These are phyloP conservation scores for Laothoe populi DNA, from an alignment of 2,888 invertebrate genomes.

Conservation along the genomic window DNA sequence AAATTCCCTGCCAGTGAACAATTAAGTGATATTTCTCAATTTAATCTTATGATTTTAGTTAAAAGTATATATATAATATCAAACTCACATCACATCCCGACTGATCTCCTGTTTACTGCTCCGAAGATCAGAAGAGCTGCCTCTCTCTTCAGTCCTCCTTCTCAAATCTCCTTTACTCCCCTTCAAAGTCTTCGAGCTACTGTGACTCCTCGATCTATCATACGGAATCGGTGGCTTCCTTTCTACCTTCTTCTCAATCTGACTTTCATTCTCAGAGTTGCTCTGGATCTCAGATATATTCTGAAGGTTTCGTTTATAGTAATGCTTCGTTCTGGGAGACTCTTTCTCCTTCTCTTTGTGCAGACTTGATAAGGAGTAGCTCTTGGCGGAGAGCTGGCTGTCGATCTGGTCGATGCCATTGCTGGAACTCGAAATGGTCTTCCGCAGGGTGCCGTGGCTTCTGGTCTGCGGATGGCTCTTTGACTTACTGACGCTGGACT, in stretches of 20 bases:
- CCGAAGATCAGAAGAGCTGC: slow-evolving; percentile 67
- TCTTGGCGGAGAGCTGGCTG: slow-evolving; percentile 66
- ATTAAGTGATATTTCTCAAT: too few species aligned
- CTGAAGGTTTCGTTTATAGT: slow-evolving; percentile 81
- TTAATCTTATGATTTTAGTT: neutral
- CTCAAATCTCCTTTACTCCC: slow-evolving; percentile 57
- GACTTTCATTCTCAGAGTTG: slow-evolving; percentile 74
- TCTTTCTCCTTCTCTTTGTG: slow-evolving; percentile 63
- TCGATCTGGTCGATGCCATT: slow-evolving; percentile 75
- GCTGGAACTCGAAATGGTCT: slow-evolving; percentile 76
- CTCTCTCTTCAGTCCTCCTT: slow-evolving; percentile 54
- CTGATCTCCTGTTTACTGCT: slow-evolving; percentile 72
- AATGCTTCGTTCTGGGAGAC: slow-evolving; percentile 63
- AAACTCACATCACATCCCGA: slow-evolving; percentile 71
- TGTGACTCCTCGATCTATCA: slow-evolving; percentile 75
- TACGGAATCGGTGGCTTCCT: slow-evolving; percentile 77
- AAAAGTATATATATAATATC: too few species aligned
- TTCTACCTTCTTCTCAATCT: slow-evolving; percentile 58
- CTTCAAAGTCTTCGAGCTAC: slow-evolving; percentile 76
- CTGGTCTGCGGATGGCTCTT: slow-evolving; percentile 59
- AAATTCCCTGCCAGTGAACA: too few species aligned
- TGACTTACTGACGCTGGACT: slow-evolving; percentile 60
- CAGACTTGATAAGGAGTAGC: slow-evolving; percentile 74
- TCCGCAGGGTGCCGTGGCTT: slow-evolving; percentile 65
- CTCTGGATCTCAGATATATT: slow-evolving; percentile 84